These are phyloP conservation scores for Corapipo altera DNA, from an alignment of 2,113 vertebrate genomes.

Conservation along the genomic window DNA sequence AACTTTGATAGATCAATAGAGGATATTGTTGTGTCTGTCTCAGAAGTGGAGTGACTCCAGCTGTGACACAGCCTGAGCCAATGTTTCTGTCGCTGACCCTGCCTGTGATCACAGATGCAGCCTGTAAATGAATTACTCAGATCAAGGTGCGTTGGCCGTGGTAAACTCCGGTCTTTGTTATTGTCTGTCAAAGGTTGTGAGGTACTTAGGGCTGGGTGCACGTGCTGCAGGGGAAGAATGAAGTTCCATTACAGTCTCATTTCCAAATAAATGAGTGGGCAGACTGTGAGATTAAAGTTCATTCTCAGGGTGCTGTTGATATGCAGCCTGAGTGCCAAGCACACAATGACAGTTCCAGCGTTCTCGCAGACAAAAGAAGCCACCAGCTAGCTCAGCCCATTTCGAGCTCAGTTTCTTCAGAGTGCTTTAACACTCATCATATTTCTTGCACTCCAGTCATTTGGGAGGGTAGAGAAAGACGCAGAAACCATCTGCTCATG, in stretches of 20 bases:
- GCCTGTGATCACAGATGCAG: neutral
- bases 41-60: neutral
- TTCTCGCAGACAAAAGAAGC: neutral
- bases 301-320: neutral
- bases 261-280: neutral
- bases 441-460: too few relatives aligned
- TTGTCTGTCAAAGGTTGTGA: neutral
- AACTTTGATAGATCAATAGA: neutral
- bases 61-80: neutral
- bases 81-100: neutral
- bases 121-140: neutral
- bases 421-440: too few relatives aligned
- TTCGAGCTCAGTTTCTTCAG: neutral
- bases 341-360: rapidly evolving
- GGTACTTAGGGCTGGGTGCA: rapidly evolving
- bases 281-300: neutral
- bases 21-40: neutral
- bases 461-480: neutral
- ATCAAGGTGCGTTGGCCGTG: neutral
- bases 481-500: neutral
- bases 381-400: neutral
- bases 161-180: neutral
- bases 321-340: neutral
- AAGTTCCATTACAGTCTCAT: neutral
- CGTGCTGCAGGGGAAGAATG: neutral